phyloP scores from a whole-genome alignment of 2,113 vertebrate species.

The Neolamprologus brichardi region DNA sequence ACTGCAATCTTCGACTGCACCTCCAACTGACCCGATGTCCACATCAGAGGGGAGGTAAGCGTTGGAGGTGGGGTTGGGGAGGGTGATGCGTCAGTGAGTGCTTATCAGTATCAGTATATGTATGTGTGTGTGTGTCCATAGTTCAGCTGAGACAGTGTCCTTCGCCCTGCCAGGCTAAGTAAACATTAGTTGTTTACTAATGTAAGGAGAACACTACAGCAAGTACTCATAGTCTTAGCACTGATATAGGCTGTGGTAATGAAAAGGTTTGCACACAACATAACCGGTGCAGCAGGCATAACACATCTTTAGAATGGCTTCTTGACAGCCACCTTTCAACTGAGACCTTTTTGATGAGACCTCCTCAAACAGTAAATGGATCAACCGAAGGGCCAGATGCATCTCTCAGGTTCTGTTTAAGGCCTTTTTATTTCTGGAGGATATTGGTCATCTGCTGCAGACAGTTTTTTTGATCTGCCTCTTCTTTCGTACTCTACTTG shows the following conservation, averaged over 20 bases:
- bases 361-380: not conserved
- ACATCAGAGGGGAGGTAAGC: not conserved
- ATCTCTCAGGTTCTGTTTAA: not conserved
- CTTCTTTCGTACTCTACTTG: not conserved
- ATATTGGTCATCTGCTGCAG: not conserved
- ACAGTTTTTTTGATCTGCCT: not conserved
- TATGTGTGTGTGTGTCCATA: not conserved
- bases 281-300: not conserved
- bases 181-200: not conserved
- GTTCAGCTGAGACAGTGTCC: not conserved
- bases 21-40: not conserved
- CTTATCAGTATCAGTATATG: not conserved
- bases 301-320: not conserved
- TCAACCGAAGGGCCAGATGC: not conserved
- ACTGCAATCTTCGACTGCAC: not conserved
- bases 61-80: not conserved
- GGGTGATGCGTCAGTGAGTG: not conserved
- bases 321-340: not conserved
- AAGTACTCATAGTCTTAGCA: not conserved
- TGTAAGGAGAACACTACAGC: not conserved
- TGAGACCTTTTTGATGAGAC: not conserved
- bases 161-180: not conserved
- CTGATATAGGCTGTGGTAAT: not conserved
- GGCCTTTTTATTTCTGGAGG: not conserved
- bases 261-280: not conserved